These are phyloP conservation scores for Eledona agricola DNA, from an alignment of 2,888 invertebrate genomes.

Conservation along the genomic window DNA sequence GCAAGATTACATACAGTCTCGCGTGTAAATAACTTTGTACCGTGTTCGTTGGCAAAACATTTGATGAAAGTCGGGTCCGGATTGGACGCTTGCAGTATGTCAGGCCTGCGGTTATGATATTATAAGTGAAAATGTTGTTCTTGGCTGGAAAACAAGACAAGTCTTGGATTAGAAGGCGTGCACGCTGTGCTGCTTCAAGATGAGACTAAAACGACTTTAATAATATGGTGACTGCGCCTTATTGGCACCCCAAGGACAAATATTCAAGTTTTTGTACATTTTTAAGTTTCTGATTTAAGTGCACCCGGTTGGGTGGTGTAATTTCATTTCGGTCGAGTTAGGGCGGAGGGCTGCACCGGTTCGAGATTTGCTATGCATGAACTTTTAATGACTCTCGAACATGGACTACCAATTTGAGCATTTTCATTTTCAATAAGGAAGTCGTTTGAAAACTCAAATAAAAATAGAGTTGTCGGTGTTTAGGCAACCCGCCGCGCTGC, in stretches of 20 bases:
- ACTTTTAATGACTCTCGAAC: conserved; percentile 31
- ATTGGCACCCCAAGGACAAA: background rate
- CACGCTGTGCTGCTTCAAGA: too few relatives aligned
- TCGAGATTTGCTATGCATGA: conserved; percentile 31
- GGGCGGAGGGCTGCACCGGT: conserved; percentile 14
- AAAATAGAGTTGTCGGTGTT: too few relatives aligned
- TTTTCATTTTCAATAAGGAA: conserved; percentile 16
- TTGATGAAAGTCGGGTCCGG: background rate
- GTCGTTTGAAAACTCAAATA: too few relatives aligned
- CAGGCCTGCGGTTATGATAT: background rate
- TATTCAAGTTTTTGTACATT: conserved; percentile 4
- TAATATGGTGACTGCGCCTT: too few relatives aligned
- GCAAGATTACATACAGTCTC: conserved; percentile 14
- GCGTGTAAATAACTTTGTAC: conserved; percentile 13
- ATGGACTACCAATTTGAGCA: conserved; percentile 28
- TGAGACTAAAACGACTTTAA: too few relatives aligned
- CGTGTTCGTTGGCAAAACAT: conserved; percentile 5
- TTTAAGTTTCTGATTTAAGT: conserved; percentile 30
- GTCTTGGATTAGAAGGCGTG: background rate
- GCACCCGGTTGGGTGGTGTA: conserved; percentile 20
- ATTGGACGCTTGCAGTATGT: conserved; percentile 1
- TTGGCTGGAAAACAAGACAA: background rate
- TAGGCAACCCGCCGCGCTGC: too few relatives aligned
- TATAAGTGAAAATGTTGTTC: conserved; percentile 1
- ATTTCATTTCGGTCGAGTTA: conserved; percentile 25